Evolutionary conservation across 2,888 invertebrate species (phyloP), one percentile per base, ranked within the genome.

Genomic region (Lasioglossum leucozonium): DNA sequence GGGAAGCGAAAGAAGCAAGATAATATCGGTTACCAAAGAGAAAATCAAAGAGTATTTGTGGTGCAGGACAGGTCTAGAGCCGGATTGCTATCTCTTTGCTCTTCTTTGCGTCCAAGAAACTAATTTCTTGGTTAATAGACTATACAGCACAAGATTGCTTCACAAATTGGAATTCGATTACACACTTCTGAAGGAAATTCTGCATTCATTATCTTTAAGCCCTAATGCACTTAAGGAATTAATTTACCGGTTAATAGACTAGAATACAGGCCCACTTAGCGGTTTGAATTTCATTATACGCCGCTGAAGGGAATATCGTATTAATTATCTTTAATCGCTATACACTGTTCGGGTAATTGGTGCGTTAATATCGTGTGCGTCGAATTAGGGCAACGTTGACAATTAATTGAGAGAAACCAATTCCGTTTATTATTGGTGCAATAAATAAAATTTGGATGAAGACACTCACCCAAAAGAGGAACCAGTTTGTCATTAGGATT

Each of bases 401-500:
- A 58, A 30, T 26, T 16, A 58, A 13, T 58, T 58, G 30, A 16
- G 26, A n/a, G 10, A 11, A 4, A 58, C 3, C 58, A 26, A 58
- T 22, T 58, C 58, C 11, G 26, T 58, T 58, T 26, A 4, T 4
- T 26, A 26, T 18, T 47, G 2, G 2, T 2, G 8, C 18, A 51
- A 2, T 22, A 0, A 51, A 51, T 6, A 8, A 51, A 22, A 22
- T 51, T 22, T 8, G 5, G 0, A 34, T 0, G 1, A 11, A 67
- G 34, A n/a, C 3, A 87, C 92, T 93, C 84, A 95, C 95, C 94
- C 92, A 97, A 95, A 88, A 97, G 96, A 86, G 96, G 96, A 93
- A 97, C 96, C 82, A 97, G 96, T 92, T 96, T 96, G 92, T 97
- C 97, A 84, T 96, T 95, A 51, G 96, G 96, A 37, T 96, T 95